Conservation (phyloP, 2,888 invertebrate genomes). For the Campoplex capitator region DNA sequence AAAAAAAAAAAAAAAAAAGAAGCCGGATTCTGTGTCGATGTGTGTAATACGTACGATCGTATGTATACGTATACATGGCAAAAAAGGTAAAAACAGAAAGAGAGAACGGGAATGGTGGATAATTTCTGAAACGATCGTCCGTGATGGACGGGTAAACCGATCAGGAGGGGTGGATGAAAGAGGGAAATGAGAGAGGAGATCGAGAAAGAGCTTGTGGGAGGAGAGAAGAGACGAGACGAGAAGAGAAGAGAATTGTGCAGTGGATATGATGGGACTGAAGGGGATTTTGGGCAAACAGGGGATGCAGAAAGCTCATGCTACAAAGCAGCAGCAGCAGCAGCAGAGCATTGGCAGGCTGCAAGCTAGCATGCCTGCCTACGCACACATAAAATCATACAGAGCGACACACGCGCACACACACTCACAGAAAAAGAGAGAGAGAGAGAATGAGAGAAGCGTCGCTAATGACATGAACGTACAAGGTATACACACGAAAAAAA, state of each 20-base stretch:
- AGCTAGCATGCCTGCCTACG: slow-evolving; percentile 18
- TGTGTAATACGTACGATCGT: neutral
- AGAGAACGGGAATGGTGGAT: slow-evolving; percentile 30
- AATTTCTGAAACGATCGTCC: slow-evolving; percentile 56
- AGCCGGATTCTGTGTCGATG: too few species aligned
- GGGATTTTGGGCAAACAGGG: slow-evolving; percentile 40
- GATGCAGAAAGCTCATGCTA: slow-evolving; percentile 47
- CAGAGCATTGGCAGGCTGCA: slow-evolving; percentile 29
- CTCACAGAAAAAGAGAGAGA: neutral
- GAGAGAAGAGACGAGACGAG: neutral
- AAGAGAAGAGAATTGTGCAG: slow-evolving; percentile 37
- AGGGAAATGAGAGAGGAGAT: slow-evolving; percentile 16
- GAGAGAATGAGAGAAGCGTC: slow-evolving; percentile 68
- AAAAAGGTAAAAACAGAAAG: neutral
- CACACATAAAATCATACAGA: slow-evolving; percentile 27
- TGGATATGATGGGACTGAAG: slow-evolving; percentile 46
- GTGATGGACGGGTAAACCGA: slow-evolving; percentile 54
- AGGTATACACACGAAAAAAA: slow-evolving; percentile 51
- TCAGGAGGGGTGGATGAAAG: slow-evolving; percentile 15
- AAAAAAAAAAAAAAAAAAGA: too few species aligned
- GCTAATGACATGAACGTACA: slow-evolving; percentile 78
- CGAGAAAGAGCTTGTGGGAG: slow-evolving; percentile 1
- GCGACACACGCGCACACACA: neutral
- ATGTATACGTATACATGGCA: neutral
- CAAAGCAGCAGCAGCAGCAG: slow-evolving; percentile 19